Evolutionary conservation across 2,888 invertebrate species (phyloP).

Genomic region (Macropis europaea): DNA sequence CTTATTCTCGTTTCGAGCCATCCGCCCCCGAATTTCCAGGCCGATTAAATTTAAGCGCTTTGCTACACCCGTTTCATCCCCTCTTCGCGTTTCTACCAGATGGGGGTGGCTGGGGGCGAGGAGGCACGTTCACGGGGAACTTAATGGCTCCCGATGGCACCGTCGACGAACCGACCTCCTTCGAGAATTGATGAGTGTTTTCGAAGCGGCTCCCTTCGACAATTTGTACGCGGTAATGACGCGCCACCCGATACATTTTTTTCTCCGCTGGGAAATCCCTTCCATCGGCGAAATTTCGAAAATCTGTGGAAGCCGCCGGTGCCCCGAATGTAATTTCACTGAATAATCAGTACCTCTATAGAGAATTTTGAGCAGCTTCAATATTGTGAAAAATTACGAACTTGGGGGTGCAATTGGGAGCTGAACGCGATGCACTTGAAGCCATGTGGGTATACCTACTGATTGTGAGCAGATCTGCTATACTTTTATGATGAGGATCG

Average conservation of each 20-base stretch:
- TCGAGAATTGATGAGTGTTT: slow-evolving; percentile 55
- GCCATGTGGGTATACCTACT: no score
- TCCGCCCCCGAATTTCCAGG: slow-evolving; percentile 55
- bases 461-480: no score
- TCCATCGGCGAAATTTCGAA: no score
- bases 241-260: background rate
- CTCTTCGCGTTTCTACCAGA: background rate
- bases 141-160: slow-evolving; percentile 56
- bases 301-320: no score
- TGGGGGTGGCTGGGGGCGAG: background rate
- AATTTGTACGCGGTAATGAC: slow-evolving; percentile 38
- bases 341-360: no score
- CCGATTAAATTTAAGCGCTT: slow-evolving; percentile 68
- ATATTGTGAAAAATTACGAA: no score
- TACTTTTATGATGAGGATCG: no score
- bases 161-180: slow-evolving; percentile 45
- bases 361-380: no score
- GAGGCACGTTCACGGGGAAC: slow-evolving; percentile 33
- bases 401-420: no score
- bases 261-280: no score
- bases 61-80: slow-evolving; percentile 40
- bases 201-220: slow-evolving; percentile 10
- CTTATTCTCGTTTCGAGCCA: slow-evolving; percentile 43
- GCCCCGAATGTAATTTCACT: no score
- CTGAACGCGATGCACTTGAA: no score